A percentile compares a stretch with the other conserved stretches of the same genome.
phyloP scores from a whole-genome alignment of 2,888 invertebrate species.

The Villa cingulata region DNA sequence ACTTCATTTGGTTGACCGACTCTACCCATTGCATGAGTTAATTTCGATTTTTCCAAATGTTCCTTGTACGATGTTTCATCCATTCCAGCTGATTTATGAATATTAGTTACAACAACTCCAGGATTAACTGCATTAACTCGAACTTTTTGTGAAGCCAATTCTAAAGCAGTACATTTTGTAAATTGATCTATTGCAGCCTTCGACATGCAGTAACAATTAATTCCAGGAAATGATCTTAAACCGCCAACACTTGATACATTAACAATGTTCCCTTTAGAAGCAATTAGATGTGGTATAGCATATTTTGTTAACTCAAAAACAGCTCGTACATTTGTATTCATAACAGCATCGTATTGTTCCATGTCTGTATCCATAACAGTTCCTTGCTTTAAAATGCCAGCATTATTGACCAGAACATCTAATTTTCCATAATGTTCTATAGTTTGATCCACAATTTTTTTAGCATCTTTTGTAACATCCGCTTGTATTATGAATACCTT shows the following conservation, averaged over 20 bases:
- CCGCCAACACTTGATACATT: constrained; percentile 92
- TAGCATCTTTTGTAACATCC: constrained; percentile 48
- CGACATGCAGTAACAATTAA: constrained; percentile 83
- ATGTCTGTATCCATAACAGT: constrained; percentile 67
- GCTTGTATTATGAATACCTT: constrained; percentile 51
- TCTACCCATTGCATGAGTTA: constrained; percentile 80
- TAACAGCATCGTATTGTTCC: constrained; percentile 72
- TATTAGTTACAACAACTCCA: constrained; percentile 78
- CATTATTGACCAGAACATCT: constrained; percentile 74
- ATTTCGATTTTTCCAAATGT: constrained; percentile 68
- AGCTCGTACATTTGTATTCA: constrained; percentile 74
- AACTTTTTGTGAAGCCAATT: constrained; percentile 61
- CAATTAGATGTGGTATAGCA: constrained; percentile 66
- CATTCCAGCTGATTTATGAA: constrained; percentile 75
- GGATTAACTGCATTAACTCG: constrained; percentile 86
- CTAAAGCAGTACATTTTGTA: constrained; percentile 78
- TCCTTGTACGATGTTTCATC: constrained; percentile 58
- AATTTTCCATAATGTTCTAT: constrained; percentile 51
- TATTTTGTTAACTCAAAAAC: constrained; percentile 67
- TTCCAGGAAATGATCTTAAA: constrained; percentile 70
- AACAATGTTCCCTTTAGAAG: constrained; percentile 71
- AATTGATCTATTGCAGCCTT: constrained; percentile 91
- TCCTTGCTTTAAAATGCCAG: constrained; percentile 70
- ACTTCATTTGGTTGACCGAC: constrained; percentile 75
- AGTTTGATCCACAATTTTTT: constrained; percentile 50